Evolutionary conservation across 2,888 invertebrate genomes (phyloP), one percentile per base, ranked within the genome.

Genomic region (Drosophila stalkeri): DNA sequence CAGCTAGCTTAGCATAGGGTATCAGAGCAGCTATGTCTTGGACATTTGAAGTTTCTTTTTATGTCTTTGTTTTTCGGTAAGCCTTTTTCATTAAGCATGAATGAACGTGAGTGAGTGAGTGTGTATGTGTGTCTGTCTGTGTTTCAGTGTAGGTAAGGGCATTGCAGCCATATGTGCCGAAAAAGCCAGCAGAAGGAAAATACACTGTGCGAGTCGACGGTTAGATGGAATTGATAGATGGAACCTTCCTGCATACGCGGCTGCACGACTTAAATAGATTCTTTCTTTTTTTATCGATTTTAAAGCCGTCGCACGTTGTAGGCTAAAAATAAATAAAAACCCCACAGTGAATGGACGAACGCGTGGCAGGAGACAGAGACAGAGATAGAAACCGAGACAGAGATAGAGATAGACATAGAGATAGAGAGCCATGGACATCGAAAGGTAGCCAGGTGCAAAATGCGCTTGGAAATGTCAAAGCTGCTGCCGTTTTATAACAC

Each of bases 391-490:
- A 63, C 1, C 35, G 20, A 2, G 18, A 46, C 8, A 20, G 20
- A 16, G 3, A 37, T 2, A 20, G 27, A 1, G 20, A 20, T 2
- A 43, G 51, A 14, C 9, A 35, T 2, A 20, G 35, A 67, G 57
- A 14, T 47, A 49, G 54, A 31, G 39, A 61, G 27, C 23, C 18
- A 49, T 46, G 57, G 66, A 20, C 51, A 60, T 18, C 39, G 54
- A 27, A 18, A 46, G 54, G 37, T 27, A 39, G 57, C 65, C 89
- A 90, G 86, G 77, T 90, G 86, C 80, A 82, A 88, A 86, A 76
- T 82, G 86, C 83, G 79, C 86, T 76, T 74, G 54, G 55, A 90
- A 84, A 90, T 88, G 90, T 86, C 88, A 90, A 88, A 85, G 82
- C 86, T 74, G 75, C 79, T 86, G 73, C 73, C 78, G 72, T 68